Evolutionary conservation across 2,888 invertebrate genomes (phyloP), one percentile per base, ranked within the genome.

Genomic region (Platypus cylindrus): DNA sequence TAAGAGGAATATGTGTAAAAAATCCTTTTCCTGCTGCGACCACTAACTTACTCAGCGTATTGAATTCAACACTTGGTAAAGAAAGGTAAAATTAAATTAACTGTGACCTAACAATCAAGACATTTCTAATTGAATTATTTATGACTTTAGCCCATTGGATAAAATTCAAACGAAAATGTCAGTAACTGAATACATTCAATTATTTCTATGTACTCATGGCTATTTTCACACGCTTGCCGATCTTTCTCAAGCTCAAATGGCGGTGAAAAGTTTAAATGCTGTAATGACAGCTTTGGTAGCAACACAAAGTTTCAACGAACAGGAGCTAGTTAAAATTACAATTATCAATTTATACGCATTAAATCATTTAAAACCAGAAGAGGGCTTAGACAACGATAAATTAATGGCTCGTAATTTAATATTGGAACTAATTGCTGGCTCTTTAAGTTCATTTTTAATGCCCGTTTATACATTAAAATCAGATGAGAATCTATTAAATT

Each of bases 1-100:
- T 83, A 38, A 71, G 87, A 44, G 82, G 84, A 45, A 73, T 87
- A 46, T 74, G 83, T 7, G 84, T 87, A 32, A 75, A 80, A 51
- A 80, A 83, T 58, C 86, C 87, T 20, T 89, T 89, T 65, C 82
- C 84, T 8, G 83, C 81, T 20, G 84, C 87, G 18, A 73, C 78
- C 18, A 76, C 79, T 32, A 89, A 89, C 64, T 66, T 90, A 31
- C 71, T 77, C 32, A 75, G 80, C 50, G 80, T 83, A 15, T 68
- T 84, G 44, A 67, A 68, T 12, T 65, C 70, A 8, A 67, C 70
- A 32, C 54, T 67, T 32, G 68, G 62, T 46, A 59, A 66, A 57
- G 62, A 63, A 35, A 55, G 59, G 62, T 64, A 53, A 46, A 20
- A 20, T 9, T 7, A 7, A 7, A 20, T 20, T 20, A 20, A 9